Conservation (phyloP, 2,113 vertebrate species). For the Heterotilapia buettikoferi region DNA sequence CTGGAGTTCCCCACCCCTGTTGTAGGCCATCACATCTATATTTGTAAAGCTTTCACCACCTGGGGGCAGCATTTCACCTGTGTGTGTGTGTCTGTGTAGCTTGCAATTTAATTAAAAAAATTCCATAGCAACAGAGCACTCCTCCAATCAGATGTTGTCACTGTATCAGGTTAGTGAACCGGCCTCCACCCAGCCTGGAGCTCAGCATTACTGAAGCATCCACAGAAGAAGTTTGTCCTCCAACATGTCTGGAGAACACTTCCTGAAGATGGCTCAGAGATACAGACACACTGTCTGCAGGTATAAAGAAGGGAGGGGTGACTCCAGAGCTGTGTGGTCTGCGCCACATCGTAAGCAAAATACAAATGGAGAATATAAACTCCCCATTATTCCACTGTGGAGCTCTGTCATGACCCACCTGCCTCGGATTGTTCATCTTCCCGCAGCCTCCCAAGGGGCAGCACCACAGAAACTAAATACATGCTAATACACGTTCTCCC, state of each 20-base stretch:
- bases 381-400: background rate
- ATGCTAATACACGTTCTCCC: background rate
- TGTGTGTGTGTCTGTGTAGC: background rate
- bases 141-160: background rate
- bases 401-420: background rate
- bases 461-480: background rate
- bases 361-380: background rate
- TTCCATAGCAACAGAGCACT: background rate
- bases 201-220: background rate
- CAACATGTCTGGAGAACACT: background rate
- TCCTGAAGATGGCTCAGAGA: background rate
- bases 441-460: background rate
- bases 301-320: background rate
- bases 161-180: background rate
- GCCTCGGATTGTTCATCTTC: background rate
- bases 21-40: too few relatives aligned
- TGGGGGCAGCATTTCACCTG: background rate
- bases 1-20: too few relatives aligned
- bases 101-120: background rate
- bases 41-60: background rate
- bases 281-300: background rate
- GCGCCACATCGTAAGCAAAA: background rate
- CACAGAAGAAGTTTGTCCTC: background rate
- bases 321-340: background rate
- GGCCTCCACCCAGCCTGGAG: background rate